Evolutionary conservation across 2,113 vertebrate species (phyloP).

Genomic region (Eira barbara): DNA sequence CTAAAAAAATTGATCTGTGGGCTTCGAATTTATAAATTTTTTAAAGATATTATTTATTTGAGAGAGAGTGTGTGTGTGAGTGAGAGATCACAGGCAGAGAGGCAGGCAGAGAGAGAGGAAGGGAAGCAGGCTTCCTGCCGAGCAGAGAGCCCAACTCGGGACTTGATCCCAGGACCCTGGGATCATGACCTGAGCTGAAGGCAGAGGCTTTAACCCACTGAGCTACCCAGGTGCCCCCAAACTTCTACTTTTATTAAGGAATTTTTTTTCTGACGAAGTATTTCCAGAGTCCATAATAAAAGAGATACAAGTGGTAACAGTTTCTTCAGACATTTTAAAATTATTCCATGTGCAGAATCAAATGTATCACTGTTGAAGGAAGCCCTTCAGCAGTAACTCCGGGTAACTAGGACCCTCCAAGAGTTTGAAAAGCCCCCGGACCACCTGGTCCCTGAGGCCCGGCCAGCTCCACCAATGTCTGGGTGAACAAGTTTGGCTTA

Average conservation of each 20-base stretch:
- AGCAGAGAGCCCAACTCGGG: too few species aligned
- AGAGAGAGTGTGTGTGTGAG: too few species aligned
- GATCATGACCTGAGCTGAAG: too few species aligned
- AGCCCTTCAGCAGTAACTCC: not conserved
- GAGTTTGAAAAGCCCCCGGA: not conserved
- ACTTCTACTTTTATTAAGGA: not conserved
- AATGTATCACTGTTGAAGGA: not conserved
- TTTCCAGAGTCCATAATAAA: slow-evolving; percentile 16
- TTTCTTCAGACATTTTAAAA: not conserved
- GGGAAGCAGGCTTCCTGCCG: too few species aligned
- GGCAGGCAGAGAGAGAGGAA: too few species aligned
- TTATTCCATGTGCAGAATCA: not conserved
- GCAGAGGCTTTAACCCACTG: too few species aligned
- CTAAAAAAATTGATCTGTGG: not conserved
- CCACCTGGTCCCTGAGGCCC: not conserved
- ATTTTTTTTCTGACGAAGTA: not conserved
- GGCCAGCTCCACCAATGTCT: not conserved
- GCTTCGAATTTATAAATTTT: not conserved
- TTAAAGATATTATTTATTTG: not conserved
- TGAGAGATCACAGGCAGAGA: too few species aligned
- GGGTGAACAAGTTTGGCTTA: not conserved
- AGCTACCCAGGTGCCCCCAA: too few species aligned
- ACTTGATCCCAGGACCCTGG: too few species aligned
- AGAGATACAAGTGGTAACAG: not conserved
- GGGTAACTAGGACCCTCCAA: not conserved